Evolutionary conservation across 1,140 invertebrate species (phyloP).

Genomic region (Acromyrmex charruanus): DNA sequence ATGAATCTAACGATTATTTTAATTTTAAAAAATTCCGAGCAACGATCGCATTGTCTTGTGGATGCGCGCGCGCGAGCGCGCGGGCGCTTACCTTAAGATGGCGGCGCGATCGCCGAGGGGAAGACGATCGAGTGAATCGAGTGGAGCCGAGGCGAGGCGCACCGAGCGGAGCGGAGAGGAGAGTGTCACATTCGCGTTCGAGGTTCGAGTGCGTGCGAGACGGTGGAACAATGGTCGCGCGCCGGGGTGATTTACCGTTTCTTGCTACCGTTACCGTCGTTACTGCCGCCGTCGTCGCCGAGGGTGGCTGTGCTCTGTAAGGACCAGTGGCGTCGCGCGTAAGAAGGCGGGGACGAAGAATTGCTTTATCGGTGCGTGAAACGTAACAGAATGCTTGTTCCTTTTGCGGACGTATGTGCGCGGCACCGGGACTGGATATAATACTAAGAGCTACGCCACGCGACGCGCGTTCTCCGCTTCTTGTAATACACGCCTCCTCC

Average conservation of each 20-base stretch:
- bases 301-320: constrained; percentile 2
- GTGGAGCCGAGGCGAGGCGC: constrained; percentile 44
- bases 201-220: constrained; percentile 49
- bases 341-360: neutral
- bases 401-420: constrained; percentile 22
- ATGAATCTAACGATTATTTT: neutral
- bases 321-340: constrained; percentile 10
- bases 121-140: constrained; percentile 70
- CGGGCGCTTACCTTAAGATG: constrained; percentile 55
- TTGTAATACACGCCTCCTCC: constrained; percentile 42
- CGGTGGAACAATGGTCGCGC: constrained; percentile 56
- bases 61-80: neutral
- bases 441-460: neutral
- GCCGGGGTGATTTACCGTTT: constrained; percentile 56
- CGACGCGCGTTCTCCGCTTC: neutral
- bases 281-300: neutral
- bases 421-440: constrained; percentile 41
- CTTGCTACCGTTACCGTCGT: neutral
- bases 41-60: neutral
- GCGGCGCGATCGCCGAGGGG: constrained; percentile 63
- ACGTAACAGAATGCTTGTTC: constrained; percentile 31
- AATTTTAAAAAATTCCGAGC: neutral
- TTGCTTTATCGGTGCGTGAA: neutral
- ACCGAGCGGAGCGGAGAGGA: constrained; percentile 3
- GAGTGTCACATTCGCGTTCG: constrained; percentile 54